Evolutionary conservation across 2,113 vertebrate species (phyloP).

Genomic region (Eonycteris spelaea): DNA sequence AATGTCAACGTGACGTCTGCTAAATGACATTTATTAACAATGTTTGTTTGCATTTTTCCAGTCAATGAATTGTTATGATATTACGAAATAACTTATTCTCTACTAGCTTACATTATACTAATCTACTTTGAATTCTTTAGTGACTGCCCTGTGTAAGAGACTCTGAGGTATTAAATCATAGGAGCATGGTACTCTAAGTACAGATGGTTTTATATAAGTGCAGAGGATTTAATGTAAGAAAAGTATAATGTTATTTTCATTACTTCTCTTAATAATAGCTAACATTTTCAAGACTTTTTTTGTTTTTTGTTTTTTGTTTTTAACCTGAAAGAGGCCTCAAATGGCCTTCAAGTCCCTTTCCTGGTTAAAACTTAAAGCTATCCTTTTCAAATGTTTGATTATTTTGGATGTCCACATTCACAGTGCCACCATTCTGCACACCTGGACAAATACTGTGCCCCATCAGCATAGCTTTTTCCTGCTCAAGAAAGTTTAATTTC

Average conservation of each 20-base stretch:
- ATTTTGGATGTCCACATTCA: background rate
- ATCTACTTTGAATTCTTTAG: conserved; percentile 39
- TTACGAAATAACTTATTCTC: conserved; percentile 26
- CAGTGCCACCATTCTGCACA: background rate
- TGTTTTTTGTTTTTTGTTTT: background rate
- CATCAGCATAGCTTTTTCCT: background rate
- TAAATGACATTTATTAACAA: conserved; percentile 34
- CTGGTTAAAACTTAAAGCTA: background rate
- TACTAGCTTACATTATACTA: conserved; percentile 15
- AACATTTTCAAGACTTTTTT: background rate
- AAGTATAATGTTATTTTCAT: background rate
- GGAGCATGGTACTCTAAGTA: background rate
- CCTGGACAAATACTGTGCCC: background rate
- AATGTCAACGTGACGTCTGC: background rate
- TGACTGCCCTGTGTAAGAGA: background rate
- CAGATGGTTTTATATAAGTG: background rate
- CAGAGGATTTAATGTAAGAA: background rate
- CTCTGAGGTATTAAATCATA: background rate
- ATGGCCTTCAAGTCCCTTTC: background rate
- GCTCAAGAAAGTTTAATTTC: background rate
- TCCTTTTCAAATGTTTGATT: background rate
- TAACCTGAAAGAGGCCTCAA: background rate
- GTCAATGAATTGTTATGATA: background rate
- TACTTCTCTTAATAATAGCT: conserved; percentile 21
- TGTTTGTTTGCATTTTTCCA: conserved; percentile 12